Base-by-base conservation (phyloP, 2,113 vertebrate genomes). In the Raphicerus campestris region DNA sequence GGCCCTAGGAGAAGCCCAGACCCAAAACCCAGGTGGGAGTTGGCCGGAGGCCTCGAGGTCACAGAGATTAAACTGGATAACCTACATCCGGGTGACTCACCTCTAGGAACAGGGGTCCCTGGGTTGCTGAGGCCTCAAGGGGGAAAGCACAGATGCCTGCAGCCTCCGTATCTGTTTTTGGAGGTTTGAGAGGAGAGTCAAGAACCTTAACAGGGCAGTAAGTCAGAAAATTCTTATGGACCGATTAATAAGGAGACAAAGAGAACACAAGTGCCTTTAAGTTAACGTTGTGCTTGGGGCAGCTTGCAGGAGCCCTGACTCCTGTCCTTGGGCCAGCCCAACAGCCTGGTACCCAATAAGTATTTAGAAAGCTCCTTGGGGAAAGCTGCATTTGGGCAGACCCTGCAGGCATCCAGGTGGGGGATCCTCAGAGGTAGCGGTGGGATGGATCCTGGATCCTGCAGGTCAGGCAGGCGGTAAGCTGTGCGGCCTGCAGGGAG, bases 241-340 rank as follows among this genome's bases (percentile, higher is more conserved):
- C 3, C 14, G 1, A 0, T 6, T 0, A 11, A 45, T 9, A 11
- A 42, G 22, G 55, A 58, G 56, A 8, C 30, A 39, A 60, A 6
- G 19, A 45, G 22, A 90, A 35, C 4, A 24, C 66, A 30, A 2
- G 2, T 84, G 47, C 19, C 49, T n/a, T n/a, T 11, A 45, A 32
- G 61, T 81, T 53, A 30, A 8, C 35, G 32, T n/a, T 22, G 2
- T 15, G 22, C 39, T 42, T 30, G 26, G 55, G 55, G 13, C 53
- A 32, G 32, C 24, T 63, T 15, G 39, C 35, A 5, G 7, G 45
- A 53, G 55, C 70, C 85, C 49, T 16, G 32, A 32, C 51, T 42
- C 30, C 51, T 45, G n/a, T 24, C 19, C 60, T 80, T 32, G 17
- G 61, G 45, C 53, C 51, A 24, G 30, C 20, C 56, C 42, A 10